phyloP scores from a whole-genome alignment of 1,140 invertebrate genomes.

The Calephelis nemesis region DNA sequence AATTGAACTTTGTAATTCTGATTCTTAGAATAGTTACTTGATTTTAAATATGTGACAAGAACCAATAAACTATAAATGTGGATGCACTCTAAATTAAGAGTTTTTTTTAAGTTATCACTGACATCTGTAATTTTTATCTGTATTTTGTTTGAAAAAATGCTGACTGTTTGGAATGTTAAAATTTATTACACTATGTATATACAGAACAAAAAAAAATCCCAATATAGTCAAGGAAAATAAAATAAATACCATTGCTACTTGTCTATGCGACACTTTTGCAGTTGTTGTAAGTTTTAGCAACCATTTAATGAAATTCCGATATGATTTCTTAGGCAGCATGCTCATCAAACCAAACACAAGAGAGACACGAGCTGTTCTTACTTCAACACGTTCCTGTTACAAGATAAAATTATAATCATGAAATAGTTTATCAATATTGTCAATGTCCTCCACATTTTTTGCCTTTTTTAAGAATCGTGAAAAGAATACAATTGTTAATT shows the following conservation, averaged over 20 bases:
- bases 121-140: too few species aligned
- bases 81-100: too few species aligned
- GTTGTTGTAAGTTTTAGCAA: conserved; percentile 61
- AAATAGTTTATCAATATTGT: too few species aligned
- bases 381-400: conserved; percentile 59
- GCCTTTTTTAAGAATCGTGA: background rate
- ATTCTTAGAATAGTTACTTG: too few species aligned
- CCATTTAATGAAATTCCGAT: conserved; percentile 61
- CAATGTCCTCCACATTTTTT: too few species aligned
- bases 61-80: too few species aligned
- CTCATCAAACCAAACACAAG: conserved; percentile 60
- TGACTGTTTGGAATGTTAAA: too few species aligned
- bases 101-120: too few species aligned
- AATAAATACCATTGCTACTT: conserved; percentile 62
- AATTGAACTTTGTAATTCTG: too few species aligned
- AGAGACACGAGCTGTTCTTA: conserved; percentile 50
- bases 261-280: conserved; percentile 56
- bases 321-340: conserved; percentile 51
- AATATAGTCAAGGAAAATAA: background rate
- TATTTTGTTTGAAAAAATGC: too few species aligned
- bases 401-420: conserved; percentile 16
- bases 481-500: background rate
- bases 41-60: too few species aligned
- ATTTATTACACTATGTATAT: too few species aligned
- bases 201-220: background rate